These are phyloP conservation scores for Ramphastos sulfuratus DNA, from an alignment of 2,113 vertebrate species.

Conservation along the genomic window DNA sequence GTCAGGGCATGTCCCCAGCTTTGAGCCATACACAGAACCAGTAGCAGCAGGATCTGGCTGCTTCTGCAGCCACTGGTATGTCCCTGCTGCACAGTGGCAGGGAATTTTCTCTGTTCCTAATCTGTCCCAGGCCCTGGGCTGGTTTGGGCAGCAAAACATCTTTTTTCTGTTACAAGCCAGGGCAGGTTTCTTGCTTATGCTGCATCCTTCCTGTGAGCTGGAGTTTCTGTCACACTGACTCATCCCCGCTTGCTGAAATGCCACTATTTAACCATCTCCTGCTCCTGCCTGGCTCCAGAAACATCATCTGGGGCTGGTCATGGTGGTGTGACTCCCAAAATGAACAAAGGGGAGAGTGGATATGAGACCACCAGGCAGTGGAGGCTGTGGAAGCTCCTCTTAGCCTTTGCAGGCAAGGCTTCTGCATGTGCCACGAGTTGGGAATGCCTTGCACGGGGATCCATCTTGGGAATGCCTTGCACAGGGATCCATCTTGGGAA, in stretches of 20 bases:
- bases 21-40: not conserved
- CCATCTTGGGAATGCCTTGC: not conserved
- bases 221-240: not conserved
- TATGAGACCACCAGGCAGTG: accelerated
- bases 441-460: not conserved
- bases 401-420: not conserved
- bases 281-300: not conserved
- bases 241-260: not conserved
- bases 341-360: accelerated
- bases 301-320: accelerated
- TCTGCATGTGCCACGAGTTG: not conserved
- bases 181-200: conserved; percentile 30
- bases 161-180: not conserved
- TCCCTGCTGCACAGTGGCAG: not conserved
- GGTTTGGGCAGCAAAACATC: not conserved
- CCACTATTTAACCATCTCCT: not conserved
- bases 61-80: accelerated
- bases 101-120: not conserved
- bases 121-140: not conserved
- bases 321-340: not conserved
- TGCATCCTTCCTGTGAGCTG: not conserved
- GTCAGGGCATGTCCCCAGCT: not conserved
- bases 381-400: not conserved
- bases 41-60: not conserved
- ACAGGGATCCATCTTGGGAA: too few relatives aligned